These are phyloP conservation scores for Onchidella celtica DNA, from an alignment of 2,888 invertebrate genomes.

Conservation along the genomic window DNA sequence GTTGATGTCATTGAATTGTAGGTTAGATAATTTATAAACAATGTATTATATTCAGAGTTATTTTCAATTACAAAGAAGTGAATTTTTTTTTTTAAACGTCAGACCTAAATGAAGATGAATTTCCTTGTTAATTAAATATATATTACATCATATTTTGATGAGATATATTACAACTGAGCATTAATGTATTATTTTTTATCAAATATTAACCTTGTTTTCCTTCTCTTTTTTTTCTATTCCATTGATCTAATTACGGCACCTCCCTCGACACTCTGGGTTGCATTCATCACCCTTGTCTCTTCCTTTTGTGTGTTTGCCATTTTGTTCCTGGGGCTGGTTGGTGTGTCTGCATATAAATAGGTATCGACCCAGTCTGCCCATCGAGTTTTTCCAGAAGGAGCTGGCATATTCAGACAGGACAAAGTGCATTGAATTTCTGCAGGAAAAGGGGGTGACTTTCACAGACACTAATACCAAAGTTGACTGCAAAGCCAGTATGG, in stretches of 20 bases:
- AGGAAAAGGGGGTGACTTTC: slow-evolving; percentile 87
- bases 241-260: slow-evolving; percentile 38
- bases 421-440: slow-evolving; percentile 93
- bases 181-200: background rate
- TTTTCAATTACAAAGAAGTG: no score
- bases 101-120: background rate
- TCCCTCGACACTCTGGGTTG: slow-evolving; percentile 35
- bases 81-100: background rate
- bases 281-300: slow-evolving; percentile 38
- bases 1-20: no score
- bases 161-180: no score
- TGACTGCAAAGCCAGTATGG: slow-evolving; percentile 89
- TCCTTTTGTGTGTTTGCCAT: slow-evolving; percentile 3
- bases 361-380: slow-evolving; percentile 94
- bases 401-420: slow-evolving; percentile 92
- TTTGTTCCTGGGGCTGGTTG: slow-evolving; percentile 38
- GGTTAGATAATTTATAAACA: no score
- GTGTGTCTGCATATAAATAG: slow-evolving; percentile 82
- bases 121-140: background rate
- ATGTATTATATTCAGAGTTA: no score
- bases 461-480: slow-evolving; percentile 83
- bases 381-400: slow-evolving; percentile 92
- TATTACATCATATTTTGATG: background rate
- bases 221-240: slow-evolving; percentile 48
- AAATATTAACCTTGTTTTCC: no score